Base-by-base conservation (phyloP, 1,140 invertebrate genomes). In the Sitodiplosis mosellana region DNA sequence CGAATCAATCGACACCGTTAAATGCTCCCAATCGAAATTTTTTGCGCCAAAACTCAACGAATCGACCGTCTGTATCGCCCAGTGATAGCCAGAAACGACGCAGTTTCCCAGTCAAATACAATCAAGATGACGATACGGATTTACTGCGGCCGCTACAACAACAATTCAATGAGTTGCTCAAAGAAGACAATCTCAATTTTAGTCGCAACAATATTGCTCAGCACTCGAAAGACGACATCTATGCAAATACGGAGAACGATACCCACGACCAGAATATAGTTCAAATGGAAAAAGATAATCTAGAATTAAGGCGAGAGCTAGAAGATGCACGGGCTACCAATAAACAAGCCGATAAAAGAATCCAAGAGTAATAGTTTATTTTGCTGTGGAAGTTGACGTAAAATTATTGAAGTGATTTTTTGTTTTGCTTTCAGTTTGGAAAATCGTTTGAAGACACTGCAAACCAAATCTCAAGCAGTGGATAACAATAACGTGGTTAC, bases 291-390 rank as follows among this genome's bases (percentile, higher is more conserved):
- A 57, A 58, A 49, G 58, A 63, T 53, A 59, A 59, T 41, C 49
- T 65, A 15, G 63, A 67, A 47, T 53, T 72, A 8, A 56, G 68
- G 49, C 52, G 67, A 27, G 69, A 71, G 55, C 54, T 70, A 10
- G 66, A 67, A 49, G 69, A 71, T 52, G 65, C 68, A 20, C 54
- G 64, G 43, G 64, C 65, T 22, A 67, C 66, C 52, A 68, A 68
- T 55, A 69, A 71, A 54, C 66, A 70, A 56, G 63, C 68, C 21
- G 69, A 71, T 51, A 62, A 63, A 51, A 69, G 68, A 59, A 60
- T 70, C 48, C 56, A 66, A 51, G 65, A 65, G 69, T 70, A 67
- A 63, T 3, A 27, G 27, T 22, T 20, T 38, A 5, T 52, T 33
- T 19, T 10, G 14, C 36, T 40, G 7, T 40, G 7, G 14, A 34